Conservation (phyloP, 2,113 vertebrate genomes). For the Rynchops niger region DNA sequence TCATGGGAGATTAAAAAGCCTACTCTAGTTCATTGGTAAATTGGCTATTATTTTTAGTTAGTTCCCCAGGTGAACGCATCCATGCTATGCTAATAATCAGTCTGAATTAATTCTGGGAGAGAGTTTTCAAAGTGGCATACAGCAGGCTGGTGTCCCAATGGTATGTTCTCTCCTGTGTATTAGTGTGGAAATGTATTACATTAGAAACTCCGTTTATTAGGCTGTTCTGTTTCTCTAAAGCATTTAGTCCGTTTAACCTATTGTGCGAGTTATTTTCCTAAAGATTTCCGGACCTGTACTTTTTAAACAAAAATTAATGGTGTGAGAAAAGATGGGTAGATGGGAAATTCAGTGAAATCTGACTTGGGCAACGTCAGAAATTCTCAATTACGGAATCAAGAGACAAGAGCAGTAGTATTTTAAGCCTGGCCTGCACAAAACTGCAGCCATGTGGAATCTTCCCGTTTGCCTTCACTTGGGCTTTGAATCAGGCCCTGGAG, state of each 20-base stretch:
- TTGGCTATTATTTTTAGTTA: conserved; percentile 49
- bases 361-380: not conserved
- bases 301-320: not conserved
- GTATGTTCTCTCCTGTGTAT: conserved; percentile 2
- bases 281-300: not conserved
- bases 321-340: not conserved
- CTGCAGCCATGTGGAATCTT: not conserved
- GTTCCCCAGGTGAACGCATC: not conserved
- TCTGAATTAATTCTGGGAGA: conserved; percentile 31
- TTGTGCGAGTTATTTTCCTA: not conserved
- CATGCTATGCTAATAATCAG: conserved; percentile 17
- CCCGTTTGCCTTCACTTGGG: not conserved
- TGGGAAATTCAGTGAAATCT: not conserved
- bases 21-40: conserved; percentile 18
- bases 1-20: conserved; percentile 8
- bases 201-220: not conserved
- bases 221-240: not conserved
- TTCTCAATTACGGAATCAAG: not conserved
- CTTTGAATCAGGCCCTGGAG: not conserved
- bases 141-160: not conserved
- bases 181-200: not conserved
- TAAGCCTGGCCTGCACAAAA: not conserved
- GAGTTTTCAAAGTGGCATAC: not conserved
- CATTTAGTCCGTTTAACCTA: not conserved
- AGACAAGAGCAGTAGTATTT: not conserved